Evolutionary conservation across 2,888 invertebrate species (phyloP), one percentile per base, ranked within the genome.

Genomic region (Drosophila paramelanica): DNA sequence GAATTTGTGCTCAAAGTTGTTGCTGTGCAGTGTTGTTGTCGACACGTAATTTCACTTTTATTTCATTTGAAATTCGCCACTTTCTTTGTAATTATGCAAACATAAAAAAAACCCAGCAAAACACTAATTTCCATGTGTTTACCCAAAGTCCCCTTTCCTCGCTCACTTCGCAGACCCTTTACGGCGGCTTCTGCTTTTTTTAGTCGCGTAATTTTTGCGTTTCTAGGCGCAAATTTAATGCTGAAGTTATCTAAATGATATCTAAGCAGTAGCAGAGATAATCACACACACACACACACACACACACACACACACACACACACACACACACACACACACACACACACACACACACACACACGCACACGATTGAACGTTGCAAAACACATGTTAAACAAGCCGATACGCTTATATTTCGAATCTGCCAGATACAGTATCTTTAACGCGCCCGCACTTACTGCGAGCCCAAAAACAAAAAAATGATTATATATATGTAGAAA

Each of bases 31-130:
- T 14, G 4, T n/a, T 50, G 52, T 42, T 42, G 51, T 11, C n/a
- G 33, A 31, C 51, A 38, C 42, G 33, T 62, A 81, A 73, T 82
- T 81, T 85, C 85, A 71, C 82, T 81, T 81, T 81, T 67, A 51
- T 68, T 79, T 77, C 58, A 39, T 39, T 53, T 61, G 64, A 70
- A 77, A 68, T 62, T 60, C n/a, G 59, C 56, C 31, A 79, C 82
- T 85, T 82, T 85, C 79, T 10, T 68, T 39, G 64, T 36, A 38
- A 56, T 79, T 81, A 69, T 53, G 50, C 53, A 70, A 71, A 47
- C 17, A 36, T 43, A 33, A n/a, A 14, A 36, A 58, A 38, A 57
- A 51, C 20, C 17, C 41, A 56, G 39, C 45, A 5, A 36, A 33
- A 5, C 14, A 41, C 17, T 14, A 17, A 43, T 53, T 69, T 58